A percentile compares a stretch with the other conserved stretches of the same genome.
These are phyloP conservation scores for Lithophane semibrunnea DNA, from an alignment of 2,888 invertebrate species.

Conservation along the genomic window DNA sequence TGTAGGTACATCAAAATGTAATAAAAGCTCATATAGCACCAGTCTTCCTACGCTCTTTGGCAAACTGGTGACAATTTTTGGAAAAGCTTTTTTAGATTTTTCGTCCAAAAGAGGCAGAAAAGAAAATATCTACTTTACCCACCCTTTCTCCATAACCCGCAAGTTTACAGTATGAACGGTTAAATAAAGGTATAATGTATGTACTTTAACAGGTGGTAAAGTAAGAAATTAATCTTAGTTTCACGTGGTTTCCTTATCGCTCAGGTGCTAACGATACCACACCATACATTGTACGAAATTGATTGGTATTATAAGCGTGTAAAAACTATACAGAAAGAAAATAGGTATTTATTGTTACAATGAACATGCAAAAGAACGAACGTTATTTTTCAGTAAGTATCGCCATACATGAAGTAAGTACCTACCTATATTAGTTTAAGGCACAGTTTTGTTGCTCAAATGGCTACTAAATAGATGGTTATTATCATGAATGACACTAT, in stretches of 20 bases:
- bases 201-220: slow-evolving; percentile 28
- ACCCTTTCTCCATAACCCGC: no score
- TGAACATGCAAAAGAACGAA: not conserved
- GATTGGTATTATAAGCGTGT: slow-evolving; percentile 38
- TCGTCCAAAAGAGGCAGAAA: no score
- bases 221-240: slow-evolving; percentile 44
- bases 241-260: slow-evolving; percentile 53
- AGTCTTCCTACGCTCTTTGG: no score
- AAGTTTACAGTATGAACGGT: not conserved
- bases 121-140: no score
- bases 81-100: no score
- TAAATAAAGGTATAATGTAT: not conserved
- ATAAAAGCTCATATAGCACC: not conserved
- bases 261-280: slow-evolving; percentile 41
- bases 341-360: not conserved
- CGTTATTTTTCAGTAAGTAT: not conserved
- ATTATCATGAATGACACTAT: no score
- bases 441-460: no score
- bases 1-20: no score
- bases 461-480: no score
- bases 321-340: slow-evolving; percentile 14
- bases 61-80: no score
- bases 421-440: no score
- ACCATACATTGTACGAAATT: slow-evolving; percentile 28
- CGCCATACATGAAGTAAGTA: no score